These are phyloP conservation scores for Laterallus jamaicensis DNA, from an alignment of 2,113 vertebrate species.

Conservation along the genomic window DNA sequence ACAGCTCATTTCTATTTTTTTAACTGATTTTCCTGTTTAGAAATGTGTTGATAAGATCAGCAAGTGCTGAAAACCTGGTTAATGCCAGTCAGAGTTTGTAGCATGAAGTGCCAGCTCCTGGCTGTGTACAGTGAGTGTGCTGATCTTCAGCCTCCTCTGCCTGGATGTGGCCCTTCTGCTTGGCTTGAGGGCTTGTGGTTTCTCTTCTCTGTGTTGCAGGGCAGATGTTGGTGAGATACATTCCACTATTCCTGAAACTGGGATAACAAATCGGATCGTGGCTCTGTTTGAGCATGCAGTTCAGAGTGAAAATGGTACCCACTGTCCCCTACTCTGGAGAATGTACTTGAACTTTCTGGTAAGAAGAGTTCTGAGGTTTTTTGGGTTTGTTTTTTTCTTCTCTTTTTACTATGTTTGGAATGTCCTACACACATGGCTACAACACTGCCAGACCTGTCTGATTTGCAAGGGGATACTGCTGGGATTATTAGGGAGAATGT, in stretches of 20 bases:
- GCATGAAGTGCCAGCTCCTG: neutral
- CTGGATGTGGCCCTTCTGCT: neutral
- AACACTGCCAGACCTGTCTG: neutral
- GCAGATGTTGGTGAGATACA: constrained; percentile 76
- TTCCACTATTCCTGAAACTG: constrained; percentile 86
- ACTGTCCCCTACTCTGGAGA: constrained; percentile 92
- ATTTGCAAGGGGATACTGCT: neutral
- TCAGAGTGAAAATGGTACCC: constrained; percentile 79
- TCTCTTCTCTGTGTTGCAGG: constrained; percentile 71
- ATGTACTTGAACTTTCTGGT: constrained; percentile 94
- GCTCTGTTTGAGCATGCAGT: constrained; percentile 87
- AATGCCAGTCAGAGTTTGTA: neutral
- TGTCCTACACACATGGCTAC: neutral
- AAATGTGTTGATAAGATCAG: neutral
- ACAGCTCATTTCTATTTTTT: neutral
- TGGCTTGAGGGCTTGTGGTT: neutral
- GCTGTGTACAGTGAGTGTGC: neutral
- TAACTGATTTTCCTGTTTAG: neutral
- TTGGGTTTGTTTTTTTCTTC: no score
- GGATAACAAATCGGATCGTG: constrained; percentile 88
- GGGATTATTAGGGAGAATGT: neutral
- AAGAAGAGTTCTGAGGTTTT: constrained; percentile 31
- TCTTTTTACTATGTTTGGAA: neutral
- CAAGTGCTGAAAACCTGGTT: neutral
- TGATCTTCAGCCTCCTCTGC: neutral